Base-by-base conservation (phyloP, 2,113 vertebrate genomes). In the Pungitius pungitius region DNA sequence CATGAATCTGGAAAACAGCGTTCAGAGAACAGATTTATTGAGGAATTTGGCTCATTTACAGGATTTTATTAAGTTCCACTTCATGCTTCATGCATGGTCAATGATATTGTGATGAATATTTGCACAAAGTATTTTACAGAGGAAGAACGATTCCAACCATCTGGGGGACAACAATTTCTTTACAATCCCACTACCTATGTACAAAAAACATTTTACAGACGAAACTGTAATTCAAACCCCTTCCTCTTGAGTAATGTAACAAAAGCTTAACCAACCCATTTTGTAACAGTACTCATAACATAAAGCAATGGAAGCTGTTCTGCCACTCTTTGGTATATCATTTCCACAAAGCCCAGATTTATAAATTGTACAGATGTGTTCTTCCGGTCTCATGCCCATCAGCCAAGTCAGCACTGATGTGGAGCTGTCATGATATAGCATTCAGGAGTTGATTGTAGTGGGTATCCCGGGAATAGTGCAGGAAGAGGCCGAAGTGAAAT, bases 401-500 rank as follows among this genome's bases (percentile, higher is more conserved):
- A 74, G 69, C 45, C 33, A n/a, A 49, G 66, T 52, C 67, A 12
- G 64, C 64, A 33, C 39, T 81, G 80, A 87, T 51, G 22, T 77
- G 77, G 49, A 54, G 74, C 59, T 83, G 80, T 83, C 80, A 67
- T 47, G 72, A 84, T 80, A 33, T 70, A 63, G 73, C 69, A 45
- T 51, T 49, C 13, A 17, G 64, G 75, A 66, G 64, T 57, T 40
- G 77, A 63, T 66, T 45, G 62, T 65, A 54, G 82, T 63, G 69
- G 73, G 66, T 47, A 52, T 78, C 84, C 52, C 66, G 86, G 85
- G 88, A 88, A 77, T n/a, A 42, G 58, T 43, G 75, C 77, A 86
- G 77, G 82, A 82, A 76, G 79, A 87, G 75, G 60, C 68, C 63
- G 66, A 76, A 75, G 81, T 85, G 76, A 89, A 89, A 86, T 85